Evolutionary conservation across 1,140 invertebrate species (phyloP).

Genomic region (Camponotus pennsylvanicus): DNA sequence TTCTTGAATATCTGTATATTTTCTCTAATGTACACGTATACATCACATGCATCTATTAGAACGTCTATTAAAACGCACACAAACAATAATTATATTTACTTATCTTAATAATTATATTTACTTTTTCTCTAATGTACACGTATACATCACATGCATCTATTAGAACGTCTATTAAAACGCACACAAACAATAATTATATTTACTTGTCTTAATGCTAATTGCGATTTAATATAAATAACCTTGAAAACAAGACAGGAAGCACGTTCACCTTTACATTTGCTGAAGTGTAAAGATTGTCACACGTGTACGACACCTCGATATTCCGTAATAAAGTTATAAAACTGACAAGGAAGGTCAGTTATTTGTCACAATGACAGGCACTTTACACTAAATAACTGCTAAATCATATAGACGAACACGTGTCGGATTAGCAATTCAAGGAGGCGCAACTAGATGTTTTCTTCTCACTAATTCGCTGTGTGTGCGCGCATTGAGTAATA

Average conservation of each 20-base stretch:
- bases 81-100: not conserved
- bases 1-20: not conserved
- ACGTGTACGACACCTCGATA: constrained; percentile 54
- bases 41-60: not conserved
- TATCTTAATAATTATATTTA: no score
- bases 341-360: constrained; percentile 65
- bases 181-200: not conserved
- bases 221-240: constrained; percentile 16
- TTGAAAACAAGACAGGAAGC: constrained; percentile 1
- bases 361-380: constrained; percentile 44
- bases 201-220: constrained; percentile 11
- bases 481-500: not conserved
- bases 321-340: constrained; percentile 68
- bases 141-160: not conserved
- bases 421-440: constrained; percentile 18
- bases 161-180: not conserved
- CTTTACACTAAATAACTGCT: constrained; percentile 51
- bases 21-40: not conserved
- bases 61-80: not conserved
- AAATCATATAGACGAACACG: constrained; percentile 16
- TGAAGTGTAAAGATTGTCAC: constrained; percentile 77
- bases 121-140: no score
- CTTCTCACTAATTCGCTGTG: not conserved
- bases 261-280: not conserved
- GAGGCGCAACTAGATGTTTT: constrained; percentile 35